Evolutionary conservation across 2,113 vertebrate genomes (phyloP), one percentile per base, ranked within the genome.

Genomic region (Eubucco bourcierii): DNA sequence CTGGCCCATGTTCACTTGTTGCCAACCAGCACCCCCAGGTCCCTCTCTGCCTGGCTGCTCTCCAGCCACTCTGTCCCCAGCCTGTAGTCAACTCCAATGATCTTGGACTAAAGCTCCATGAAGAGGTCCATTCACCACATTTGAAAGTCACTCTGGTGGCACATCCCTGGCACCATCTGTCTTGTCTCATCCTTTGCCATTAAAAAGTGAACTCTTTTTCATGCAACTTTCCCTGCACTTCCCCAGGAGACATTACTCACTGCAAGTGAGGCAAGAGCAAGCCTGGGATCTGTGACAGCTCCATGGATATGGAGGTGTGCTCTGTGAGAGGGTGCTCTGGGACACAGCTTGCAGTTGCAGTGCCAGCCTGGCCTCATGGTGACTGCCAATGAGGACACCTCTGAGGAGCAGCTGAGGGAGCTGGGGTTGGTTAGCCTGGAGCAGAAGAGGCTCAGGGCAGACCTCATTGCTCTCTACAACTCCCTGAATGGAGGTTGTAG

Each of bases 351-450:
- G 16, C 10, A 6, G 20, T 8, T 14, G 20, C 41, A 16, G 31
- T 6, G 47, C 58, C 5, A 7, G 14, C 29, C 61, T 64, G 19
- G n/a, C 27, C 60, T 39, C 33, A 7, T 0, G 0, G 4, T 29
- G 23, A 8, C 25, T 63, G 19, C 39, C 24, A 41, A 41, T 41
- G 41, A 41, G 41, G 13, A 41, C 41, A 41, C 41, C 41, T 41
- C 41, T 41, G 41, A 41, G 41, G 41, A 41, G 41, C 41, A 41
- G 41, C 14, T 41, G 41, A 41, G 41, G 41, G 41, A 41, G 41
- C 41, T 41, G 41, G 41, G 13, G 39, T 41, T 41, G 39, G 39
- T 41, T 41, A 41, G 39, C 39, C 39, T 41, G 39, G 39, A 41
- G 39, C 5, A 41, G 39, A 14, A 12, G 39, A 41, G 39, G 39